phyloP scores from a whole-genome alignment of 2,797 vertebrate species.

The Remorina albescens region DNA sequence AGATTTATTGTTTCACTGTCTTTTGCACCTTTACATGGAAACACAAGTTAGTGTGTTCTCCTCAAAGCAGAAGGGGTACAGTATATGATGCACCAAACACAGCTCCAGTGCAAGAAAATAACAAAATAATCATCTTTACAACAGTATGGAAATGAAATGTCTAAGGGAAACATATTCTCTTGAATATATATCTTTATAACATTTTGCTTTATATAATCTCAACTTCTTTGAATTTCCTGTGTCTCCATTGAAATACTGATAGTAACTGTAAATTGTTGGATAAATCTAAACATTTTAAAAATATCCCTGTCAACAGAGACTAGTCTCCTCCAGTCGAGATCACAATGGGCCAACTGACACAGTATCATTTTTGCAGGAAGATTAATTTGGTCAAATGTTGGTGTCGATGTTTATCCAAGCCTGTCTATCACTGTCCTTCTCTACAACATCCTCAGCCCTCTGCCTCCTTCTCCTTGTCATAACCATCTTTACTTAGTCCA shows the following conservation, averaged over 20 bases:
- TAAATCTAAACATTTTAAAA: conserved; percentile 17
- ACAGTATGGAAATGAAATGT: conserved; percentile 14
- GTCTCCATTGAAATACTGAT: not conserved
- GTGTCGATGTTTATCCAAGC: not conserved
- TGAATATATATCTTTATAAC: conserved; percentile 38
- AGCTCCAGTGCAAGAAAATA: conserved; percentile 74
- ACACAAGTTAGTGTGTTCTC: conserved; percentile 55
- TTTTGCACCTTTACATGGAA: conserved; percentile 58
- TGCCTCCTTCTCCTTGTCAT: not conserved
- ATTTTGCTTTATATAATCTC: conserved; percentile 47
- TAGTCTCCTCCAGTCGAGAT: not conserved
- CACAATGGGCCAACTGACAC: not conserved
- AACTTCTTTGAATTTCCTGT: conserved; percentile 11
- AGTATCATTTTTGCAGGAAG: not conserved
- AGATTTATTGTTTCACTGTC: conserved; percentile 68
- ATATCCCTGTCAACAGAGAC: not conserved
- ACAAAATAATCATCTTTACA: conserved; percentile 27
- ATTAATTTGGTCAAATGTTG: not conserved
- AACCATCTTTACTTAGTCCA: not conserved
- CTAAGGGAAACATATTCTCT: conserved; percentile 30
- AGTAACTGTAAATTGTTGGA: not conserved
- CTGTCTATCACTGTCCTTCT: not conserved
- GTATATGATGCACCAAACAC: conserved; percentile 56
- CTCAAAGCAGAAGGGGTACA: conserved; percentile 59
- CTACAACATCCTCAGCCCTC: conserved; percentile 2